Conservation (phyloP, 1,140 invertebrate genomes). For the Heliconius himera region DNA sequence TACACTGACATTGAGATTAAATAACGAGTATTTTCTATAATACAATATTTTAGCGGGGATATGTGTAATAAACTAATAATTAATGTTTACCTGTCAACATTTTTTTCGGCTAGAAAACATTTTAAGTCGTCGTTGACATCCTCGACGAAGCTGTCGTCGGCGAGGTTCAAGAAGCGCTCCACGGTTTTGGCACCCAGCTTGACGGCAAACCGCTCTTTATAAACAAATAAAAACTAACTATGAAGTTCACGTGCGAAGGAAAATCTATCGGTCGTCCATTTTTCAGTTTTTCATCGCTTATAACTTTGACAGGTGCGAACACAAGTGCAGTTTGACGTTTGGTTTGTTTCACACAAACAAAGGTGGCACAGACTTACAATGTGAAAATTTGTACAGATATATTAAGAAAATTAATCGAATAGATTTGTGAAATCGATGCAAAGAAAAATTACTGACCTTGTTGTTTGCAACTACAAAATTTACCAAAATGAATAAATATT, state of each 20-base stretch:
- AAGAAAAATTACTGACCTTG: no score
- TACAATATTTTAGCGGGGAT: neutral
- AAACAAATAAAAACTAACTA: conserved; percentile 62
- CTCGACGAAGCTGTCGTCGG: conserved; percentile 76
- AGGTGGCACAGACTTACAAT: neutral
- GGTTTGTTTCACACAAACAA: conserved; percentile 26
- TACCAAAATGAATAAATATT: neutral
- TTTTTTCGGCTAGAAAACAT: conserved; percentile 75
- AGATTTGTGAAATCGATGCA: neutral
- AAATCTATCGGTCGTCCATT: conserved; percentile 72
- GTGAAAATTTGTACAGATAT: conserved; percentile 16
- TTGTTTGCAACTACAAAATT: neutral
- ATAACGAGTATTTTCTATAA: neutral
- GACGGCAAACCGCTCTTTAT: conserved; percentile 56
- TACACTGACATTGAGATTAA: conserved; percentile 4
- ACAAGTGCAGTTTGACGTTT: conserved; percentile 39
- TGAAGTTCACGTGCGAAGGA: conserved; percentile 62
- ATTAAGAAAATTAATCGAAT: neutral
- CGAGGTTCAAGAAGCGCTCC: conserved; percentile 74
- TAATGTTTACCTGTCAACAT: conserved; percentile 79
- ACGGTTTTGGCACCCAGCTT: conserved; percentile 81
- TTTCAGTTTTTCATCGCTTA: conserved; percentile 62
- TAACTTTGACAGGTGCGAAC: conserved; percentile 40
- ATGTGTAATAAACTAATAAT: conserved; percentile 28
- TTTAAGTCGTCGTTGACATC: conserved; percentile 79